A percentile compares a stretch with the other conserved stretches of the same genome.
Conservation (phyloP, 2,797 vertebrate species). For the Phrynocephalus guinanensis region DNA sequence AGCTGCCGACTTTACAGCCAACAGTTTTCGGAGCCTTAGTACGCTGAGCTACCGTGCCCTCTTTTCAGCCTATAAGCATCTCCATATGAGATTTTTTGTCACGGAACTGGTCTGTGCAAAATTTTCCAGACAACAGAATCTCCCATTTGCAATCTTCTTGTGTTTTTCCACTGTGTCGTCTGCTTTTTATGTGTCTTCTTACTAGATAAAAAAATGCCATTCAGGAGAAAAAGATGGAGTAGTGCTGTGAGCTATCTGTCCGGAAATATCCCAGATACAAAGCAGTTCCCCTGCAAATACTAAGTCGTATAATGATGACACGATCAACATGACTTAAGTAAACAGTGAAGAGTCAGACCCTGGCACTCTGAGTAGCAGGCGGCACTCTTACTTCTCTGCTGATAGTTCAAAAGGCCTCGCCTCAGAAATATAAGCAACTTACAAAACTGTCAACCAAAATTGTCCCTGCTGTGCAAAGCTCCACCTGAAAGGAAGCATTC, state of each 20-base stretch:
- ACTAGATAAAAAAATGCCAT: neutral
- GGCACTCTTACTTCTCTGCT: neutral
- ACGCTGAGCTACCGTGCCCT: too few relatives aligned
- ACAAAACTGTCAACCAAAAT: constrained; percentile 20
- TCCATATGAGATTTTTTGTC: neutral
- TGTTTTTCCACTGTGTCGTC: neutral
- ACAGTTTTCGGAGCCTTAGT: too few relatives aligned
- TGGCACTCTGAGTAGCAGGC: neutral
- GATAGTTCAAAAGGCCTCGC: neutral
- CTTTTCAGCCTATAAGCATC: neutral
- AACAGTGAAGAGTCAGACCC: neutral
- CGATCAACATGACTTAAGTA: neutral
- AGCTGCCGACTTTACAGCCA: too few relatives aligned
- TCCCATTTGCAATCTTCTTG: neutral
- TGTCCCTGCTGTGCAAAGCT: neutral
- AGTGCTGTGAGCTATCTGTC: neutral
- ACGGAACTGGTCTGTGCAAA: neutral
- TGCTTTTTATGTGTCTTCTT: neutral
- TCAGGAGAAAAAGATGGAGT: neutral
- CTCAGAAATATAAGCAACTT: neutral
- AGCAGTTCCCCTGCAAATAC: neutral
- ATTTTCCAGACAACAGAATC: neutral
- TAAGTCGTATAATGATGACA: neutral
- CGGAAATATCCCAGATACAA: neutral
- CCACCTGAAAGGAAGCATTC: neutral